Base-by-base conservation (phyloP, 1,140 invertebrate species). In the Drosophila burlai region DNA sequence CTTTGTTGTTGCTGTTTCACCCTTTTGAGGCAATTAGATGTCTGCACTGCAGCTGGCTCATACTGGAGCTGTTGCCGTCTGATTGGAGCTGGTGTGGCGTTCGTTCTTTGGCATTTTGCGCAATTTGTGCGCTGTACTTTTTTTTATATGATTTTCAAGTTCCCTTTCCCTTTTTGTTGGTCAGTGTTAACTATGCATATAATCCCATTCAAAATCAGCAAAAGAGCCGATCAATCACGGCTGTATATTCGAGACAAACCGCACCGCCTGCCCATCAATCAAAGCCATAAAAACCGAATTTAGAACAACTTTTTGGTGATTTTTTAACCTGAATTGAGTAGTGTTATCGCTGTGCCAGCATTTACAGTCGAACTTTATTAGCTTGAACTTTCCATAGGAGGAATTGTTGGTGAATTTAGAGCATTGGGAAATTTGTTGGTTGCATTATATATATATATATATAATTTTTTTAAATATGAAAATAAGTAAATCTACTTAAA, bases 101-200 rank as follows among this genome's bases (percentile, higher is more conserved):
- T 87, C 76, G 76, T 87, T 87, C 84, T 89, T 86, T 74, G 43
- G 77, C 50, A 67, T 83, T 83, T 89, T 84, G 84, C 84, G 78
- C 84, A 87, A 84, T 89, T 89, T 79, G 84, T 71, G 68, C 77
- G 84, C 84, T 89, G 81, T 89, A 87, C 85, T 83, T 89, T 77
- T 66, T 36, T 77, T 66, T 36, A 18, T 58, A 64, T 49, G 45
- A 46, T 60, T 54, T 71, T 40, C 16, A 57, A 21, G 40, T 29
- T 61, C 57, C 54, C 46, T 45, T 73, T 52, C 67, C 54, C 8
- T 52, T 76, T 69, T 68, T 49, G 29, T 68, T 46, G 36, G 31
- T 45, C 47, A 61, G 58, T 60, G 52, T 71, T 43, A 42, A 42
- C 40, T 71, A 24, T 78, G 75, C 52, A 50, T 72, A 69, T 77